These are phyloP conservation scores for Metacarcinus magister DNA, from an alignment of 2,888 invertebrate species.

Conservation along the genomic window DNA sequence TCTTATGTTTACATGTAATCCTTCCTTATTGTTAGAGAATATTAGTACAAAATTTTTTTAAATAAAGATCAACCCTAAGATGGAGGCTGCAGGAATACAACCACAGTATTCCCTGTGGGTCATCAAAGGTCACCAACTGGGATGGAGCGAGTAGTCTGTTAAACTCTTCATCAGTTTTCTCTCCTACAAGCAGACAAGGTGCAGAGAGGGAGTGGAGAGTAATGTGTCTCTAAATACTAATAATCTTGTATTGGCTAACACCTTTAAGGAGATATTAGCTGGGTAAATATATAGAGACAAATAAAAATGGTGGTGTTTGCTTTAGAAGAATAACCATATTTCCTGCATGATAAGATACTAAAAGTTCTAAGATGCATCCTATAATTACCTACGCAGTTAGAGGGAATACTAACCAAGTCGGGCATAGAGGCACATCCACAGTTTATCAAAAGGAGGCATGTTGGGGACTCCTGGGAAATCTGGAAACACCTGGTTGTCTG, in stretches of 20 bases:
- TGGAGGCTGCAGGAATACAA: too few species aligned
- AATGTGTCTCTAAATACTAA: too few species aligned
- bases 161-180: too few species aligned
- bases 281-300: too few species aligned
- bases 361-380: background rate
- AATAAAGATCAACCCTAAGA: background rate
- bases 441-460: conserved; percentile 94
- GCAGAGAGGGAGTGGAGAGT: too few species aligned
- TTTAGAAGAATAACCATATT: background rate
- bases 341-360: background rate
- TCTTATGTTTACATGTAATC: background rate
- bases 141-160: too few species aligned
- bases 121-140: too few species aligned
- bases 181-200: too few species aligned
- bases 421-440: conserved; percentile 98
- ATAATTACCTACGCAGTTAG: background rate
- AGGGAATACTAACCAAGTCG: conserved; percentile 88
- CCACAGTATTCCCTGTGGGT: too few species aligned
- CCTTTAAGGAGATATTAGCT: too few species aligned
- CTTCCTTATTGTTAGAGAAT: background rate
- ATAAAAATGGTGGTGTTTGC: background rate
- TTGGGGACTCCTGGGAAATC: conserved; percentile 93
- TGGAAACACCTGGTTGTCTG: conserved; percentile 91
- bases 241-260: too few species aligned
- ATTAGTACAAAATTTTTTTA: background rate